These are phyloP conservation scores for Aleiodes leptofemur DNA, from an alignment of 2,888 invertebrate genomes.

Conservation along the genomic window DNA sequence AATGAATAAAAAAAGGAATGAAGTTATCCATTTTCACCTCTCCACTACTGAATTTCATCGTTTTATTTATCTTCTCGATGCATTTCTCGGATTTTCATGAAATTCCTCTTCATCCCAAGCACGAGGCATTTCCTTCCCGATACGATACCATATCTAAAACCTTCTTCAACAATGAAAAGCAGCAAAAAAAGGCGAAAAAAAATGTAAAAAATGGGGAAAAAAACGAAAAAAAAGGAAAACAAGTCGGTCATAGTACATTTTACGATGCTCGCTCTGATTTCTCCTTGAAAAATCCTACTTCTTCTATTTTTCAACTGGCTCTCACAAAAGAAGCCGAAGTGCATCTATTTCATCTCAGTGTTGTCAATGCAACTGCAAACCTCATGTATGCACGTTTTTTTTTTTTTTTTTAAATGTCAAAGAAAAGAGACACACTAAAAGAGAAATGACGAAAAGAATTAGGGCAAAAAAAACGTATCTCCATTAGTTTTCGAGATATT, in stretches of 20 bases:
- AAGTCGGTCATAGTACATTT: conserved; percentile 38
- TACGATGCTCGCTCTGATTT: conserved; percentile 32
- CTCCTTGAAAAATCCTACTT: conserved; percentile 44
- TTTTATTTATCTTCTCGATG: too few relatives aligned
- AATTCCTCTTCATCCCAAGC: neutral
- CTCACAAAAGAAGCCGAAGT: conserved; percentile 29
- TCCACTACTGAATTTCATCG: too few relatives aligned
- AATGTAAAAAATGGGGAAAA: neutral
- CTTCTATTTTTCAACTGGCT: conserved; percentile 24
- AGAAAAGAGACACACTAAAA: neutral
- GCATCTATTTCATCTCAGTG: conserved; percentile 31
- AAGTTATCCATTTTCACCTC: too few relatives aligned
- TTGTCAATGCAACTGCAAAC: conserved; percentile 31
- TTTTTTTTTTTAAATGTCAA: neutral
- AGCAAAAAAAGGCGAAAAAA: conserved; percentile 5
- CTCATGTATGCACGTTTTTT: neutral
- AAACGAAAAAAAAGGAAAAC: conserved; percentile 13
- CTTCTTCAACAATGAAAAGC: conserved; percentile 13
- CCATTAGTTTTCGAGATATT: too few relatives aligned
- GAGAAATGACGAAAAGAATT: conserved; percentile 16
- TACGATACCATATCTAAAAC: neutral
- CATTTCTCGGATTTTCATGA: neutral
- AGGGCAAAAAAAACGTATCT: too few relatives aligned
- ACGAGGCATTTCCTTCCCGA: neutral
- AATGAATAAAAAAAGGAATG: too few relatives aligned